A percentile compares a stretch with the other conserved stretches of the same genome.
Evolutionary conservation across 2,113 vertebrate genomes (phyloP).

Genomic region (Channa maculata): DNA sequence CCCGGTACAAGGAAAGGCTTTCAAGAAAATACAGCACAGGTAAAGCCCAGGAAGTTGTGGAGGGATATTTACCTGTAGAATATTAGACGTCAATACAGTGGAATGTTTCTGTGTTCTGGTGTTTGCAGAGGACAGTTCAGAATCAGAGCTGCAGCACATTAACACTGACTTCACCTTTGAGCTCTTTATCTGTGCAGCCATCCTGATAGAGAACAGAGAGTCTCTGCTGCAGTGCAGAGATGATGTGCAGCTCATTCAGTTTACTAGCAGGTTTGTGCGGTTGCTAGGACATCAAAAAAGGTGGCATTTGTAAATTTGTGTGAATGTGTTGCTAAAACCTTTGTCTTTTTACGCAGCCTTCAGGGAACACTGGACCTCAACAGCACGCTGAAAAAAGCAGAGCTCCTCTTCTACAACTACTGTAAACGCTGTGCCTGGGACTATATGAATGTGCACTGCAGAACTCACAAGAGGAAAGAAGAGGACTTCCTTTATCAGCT

Average conservation of each 20-base stretch:
- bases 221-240: conserved; percentile 78
- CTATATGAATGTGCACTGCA: conserved; percentile 62
- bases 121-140: conserved; percentile 65
- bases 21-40: conserved; percentile 70
- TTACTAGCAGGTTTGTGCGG: conserved; percentile 79
- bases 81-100: neutral
- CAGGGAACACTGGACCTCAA: conserved; percentile 85
- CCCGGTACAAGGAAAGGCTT: conserved; percentile 80
- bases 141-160: conserved; percentile 65
- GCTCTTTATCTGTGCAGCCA: conserved; percentile 86
- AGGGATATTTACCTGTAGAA: neutral
- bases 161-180: conserved; percentile 87
- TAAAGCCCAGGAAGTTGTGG: conserved; percentile 33
- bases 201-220: conserved; percentile 82
- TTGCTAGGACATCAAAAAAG: neutral
- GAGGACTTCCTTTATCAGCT: conserved; percentile 81
- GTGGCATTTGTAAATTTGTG: neutral
- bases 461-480: conserved; percentile 64
- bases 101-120: conserved; percentile 10
- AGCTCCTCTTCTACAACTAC: conserved; percentile 84
- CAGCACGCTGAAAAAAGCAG: conserved; percentile 81
- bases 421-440: conserved; percentile 80
- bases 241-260: conserved; percentile 84
- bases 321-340: neutral
- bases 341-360: conserved; percentile 69